Evolutionary conservation across 2,888 invertebrate genomes (phyloP), one percentile per base, ranked within the genome.

Genomic region (Drosophila nr. medialis): DNA sequence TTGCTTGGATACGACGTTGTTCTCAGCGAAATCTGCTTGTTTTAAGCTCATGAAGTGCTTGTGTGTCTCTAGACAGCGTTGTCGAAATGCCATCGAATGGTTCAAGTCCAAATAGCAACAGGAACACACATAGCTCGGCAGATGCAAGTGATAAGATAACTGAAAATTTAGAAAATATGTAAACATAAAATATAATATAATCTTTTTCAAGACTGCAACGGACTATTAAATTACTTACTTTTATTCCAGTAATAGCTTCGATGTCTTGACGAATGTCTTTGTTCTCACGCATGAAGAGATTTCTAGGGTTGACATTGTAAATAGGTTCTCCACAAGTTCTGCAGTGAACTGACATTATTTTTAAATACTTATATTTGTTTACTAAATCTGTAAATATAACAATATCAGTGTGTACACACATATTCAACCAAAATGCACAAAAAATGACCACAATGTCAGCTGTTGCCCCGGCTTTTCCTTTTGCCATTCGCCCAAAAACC

Each of bases 71-170:
- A 88, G 8, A 24, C 83, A 83, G 3, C 83, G 86, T 6, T 72
- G 61, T 1, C 83, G 88, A 53, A 83, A 83, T 18, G 65, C 18
- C 3, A 80, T 66, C 2, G 83, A 63, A 48, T 88, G 72, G 13
- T 80, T 63, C 29, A 88, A 68, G 48, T 83, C 83, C 67, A 83
- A 56, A 13, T 83, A 75, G 34, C 83, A 83, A 49, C 83, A 80
- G 24, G 89, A 75, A 30, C 83, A 83, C 34, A 83, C 80, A 38
- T 88, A 75, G 15, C 29, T 58, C 0, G 88, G 86, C 13, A 86
- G 48, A 27, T 67, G 27, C 7, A 53, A 8, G 27, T 55, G 60
- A 8, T 63, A 45, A 2, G 21, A 29, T 0, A 82, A 42, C 81
- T 82, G 10, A 15, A 72, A 64, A 42, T 4, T 6, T 30, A 21